phyloP scores from a whole-genome alignment of 2,113 vertebrate genomes.

The Calonectris borealis region DNA sequence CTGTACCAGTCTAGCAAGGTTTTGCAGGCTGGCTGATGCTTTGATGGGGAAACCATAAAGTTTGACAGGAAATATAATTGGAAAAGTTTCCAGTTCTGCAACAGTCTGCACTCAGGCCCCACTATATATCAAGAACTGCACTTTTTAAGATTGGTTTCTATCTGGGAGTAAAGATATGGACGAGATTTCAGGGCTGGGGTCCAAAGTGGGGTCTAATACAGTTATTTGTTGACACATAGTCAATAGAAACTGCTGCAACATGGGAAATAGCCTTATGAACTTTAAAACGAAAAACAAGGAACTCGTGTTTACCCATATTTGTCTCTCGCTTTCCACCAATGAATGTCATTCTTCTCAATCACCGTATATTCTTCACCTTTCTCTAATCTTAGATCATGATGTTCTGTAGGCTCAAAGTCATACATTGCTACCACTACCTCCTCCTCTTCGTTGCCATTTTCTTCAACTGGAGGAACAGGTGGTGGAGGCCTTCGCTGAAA shows the following conservation, averaged over 20 bases:
- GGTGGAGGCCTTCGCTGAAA: slow-evolving; percentile 76
- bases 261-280: neutral
- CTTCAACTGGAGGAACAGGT: neutral
- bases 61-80: neutral
- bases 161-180: neutral
- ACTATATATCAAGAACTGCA: accelerated
- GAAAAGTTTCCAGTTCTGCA: neutral
- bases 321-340: slow-evolving; percentile 92
- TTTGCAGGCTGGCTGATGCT: neutral
- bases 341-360: slow-evolving; percentile 85
- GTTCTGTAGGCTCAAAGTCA: slow-evolving; percentile 84
- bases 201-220: neutral
- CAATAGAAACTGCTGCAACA: neutral
- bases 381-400: slow-evolving; percentile 85
- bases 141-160: neutral
- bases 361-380: slow-evolving; percentile 87
- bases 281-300: neutral
- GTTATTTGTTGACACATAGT: neutral
- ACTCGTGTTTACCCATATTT: slow-evolving; percentile 78
- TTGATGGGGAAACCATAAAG: neutral
- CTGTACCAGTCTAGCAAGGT: neutral
- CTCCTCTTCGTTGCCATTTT: slow-evolving; percentile 64
- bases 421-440: slow-evolving; percentile 88
- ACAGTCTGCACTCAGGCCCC: neutral
- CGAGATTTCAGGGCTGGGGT: neutral